Percentiles rank a stretch among this genome's conserved stretches.
Conservation (phyloP, 2,888 invertebrate species). For the Erpobdella octoculata region DNA sequence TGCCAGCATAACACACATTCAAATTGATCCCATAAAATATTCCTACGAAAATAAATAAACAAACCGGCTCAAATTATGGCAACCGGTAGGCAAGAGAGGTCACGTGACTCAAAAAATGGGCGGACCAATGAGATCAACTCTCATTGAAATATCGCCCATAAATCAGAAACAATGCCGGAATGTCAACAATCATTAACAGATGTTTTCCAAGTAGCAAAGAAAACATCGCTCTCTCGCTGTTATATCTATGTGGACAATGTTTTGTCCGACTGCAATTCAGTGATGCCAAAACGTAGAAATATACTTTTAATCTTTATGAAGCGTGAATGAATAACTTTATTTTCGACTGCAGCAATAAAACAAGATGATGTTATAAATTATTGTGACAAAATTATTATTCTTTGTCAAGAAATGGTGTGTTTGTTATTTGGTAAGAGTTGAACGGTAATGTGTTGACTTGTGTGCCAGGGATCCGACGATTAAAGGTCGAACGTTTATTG, state of each 20-base stretch:
- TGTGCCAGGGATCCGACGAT: too few species aligned
- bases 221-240: not conserved
- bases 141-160: not conserved
- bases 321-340: too few species aligned
- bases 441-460: constrained; percentile 56
- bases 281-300: too few species aligned
- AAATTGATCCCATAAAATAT: too few species aligned
- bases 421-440: constrained; percentile 80
- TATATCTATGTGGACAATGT: too few species aligned
- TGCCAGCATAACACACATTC: too few species aligned
- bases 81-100: not conserved
- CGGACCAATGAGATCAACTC: not conserved
- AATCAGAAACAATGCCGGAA: not conserved
- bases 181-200: not conserved
- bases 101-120: not conserved
- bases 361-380: not conserved
- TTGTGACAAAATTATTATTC: not conserved
- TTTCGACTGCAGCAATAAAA: not conserved
- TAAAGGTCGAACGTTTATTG: not conserved
- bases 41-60: not conserved
- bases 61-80: not conserved
- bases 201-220: not conserved
- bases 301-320: too few species aligned
- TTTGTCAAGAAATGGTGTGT: constrained; percentile 74
- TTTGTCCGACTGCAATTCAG: too few species aligned